Conservation (phyloP, 2,888 invertebrate species). For the Ecliptopera silaceata region DNA sequence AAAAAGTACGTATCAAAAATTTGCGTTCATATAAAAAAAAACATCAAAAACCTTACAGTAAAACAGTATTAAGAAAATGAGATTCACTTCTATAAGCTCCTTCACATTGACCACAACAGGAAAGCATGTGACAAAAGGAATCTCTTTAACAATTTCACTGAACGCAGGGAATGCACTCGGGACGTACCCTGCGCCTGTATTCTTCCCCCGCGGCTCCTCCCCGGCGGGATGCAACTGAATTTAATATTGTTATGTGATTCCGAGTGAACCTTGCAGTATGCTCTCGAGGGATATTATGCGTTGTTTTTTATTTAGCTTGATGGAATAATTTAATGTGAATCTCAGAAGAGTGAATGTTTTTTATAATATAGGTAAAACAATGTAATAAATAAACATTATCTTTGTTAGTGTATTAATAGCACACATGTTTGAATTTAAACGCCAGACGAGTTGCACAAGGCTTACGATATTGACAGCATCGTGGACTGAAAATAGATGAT, state of each 20-base stretch:
- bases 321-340: background rate
- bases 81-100: background rate
- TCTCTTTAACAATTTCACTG: conserved; percentile 23
- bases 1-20: too few species aligned
- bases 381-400: too few species aligned
- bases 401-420: too few species aligned
- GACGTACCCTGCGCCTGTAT: conserved; percentile 9
- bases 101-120: background rate
- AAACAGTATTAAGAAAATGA: too few species aligned
- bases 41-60: too few species aligned
- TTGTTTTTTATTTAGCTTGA: background rate
- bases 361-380: too few species aligned
- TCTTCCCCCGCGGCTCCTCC: conserved; percentile 5
- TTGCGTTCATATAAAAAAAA: too few species aligned
- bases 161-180: conserved; percentile 17
- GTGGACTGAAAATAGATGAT: too few species aligned
- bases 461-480: too few species aligned
- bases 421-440: too few species aligned
- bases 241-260: conserved; percentile 25
- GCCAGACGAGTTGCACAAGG: too few species aligned
- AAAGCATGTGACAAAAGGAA: conserved; percentile 17
- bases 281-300: background rate
- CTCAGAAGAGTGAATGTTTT: background rate
- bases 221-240: conserved; percentile 18
- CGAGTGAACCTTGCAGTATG: conserved; percentile 9